These are phyloP conservation scores for Sterna hirundo DNA, from an alignment of 2,113 vertebrate species.

Conservation along the genomic window DNA sequence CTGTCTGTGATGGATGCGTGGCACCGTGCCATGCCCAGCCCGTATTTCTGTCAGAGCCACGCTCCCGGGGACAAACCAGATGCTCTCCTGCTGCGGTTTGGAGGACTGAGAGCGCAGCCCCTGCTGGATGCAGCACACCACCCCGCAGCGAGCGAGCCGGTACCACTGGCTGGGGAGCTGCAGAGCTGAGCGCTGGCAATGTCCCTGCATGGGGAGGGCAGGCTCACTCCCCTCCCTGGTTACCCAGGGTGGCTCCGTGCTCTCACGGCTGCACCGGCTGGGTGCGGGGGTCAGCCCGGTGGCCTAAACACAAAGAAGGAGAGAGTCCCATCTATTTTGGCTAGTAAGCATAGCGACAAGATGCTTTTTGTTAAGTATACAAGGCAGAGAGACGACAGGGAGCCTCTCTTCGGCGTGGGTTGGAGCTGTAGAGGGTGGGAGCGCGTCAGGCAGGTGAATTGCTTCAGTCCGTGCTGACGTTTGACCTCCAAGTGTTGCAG, in stretches of 20 bases:
- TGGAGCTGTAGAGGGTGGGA: neutral
- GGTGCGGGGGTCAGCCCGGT: neutral
- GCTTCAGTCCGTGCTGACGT: neutral
- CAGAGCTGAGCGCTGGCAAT: neutral
- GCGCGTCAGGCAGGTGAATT: neutral
- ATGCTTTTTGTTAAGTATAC: neutral
- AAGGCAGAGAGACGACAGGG: neutral
- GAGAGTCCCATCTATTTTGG: neutral
- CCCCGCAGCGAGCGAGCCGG: accelerated
- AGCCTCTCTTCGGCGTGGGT: neutral
- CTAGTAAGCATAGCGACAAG: neutral
- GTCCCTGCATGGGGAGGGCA: neutral
- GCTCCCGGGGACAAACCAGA: neutral
- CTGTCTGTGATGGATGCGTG: neutral
- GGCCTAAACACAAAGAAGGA: neutral
- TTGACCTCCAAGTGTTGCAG: neutral
- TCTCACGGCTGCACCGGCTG: neutral
- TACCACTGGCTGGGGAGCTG: neutral
- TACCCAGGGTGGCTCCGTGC: neutral
- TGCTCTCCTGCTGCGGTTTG: neutral
- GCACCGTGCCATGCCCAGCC: neutral
- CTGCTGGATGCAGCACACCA: neutral
- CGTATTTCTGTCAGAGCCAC: neutral
- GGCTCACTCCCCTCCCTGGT: neutral
- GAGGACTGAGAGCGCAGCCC: neutral